A percentile compares a stretch with the other conserved stretches of the same genome.
Evolutionary conservation across 2,888 invertebrate genomes (phyloP).

Genomic region (Drosophila putrida): DNA sequence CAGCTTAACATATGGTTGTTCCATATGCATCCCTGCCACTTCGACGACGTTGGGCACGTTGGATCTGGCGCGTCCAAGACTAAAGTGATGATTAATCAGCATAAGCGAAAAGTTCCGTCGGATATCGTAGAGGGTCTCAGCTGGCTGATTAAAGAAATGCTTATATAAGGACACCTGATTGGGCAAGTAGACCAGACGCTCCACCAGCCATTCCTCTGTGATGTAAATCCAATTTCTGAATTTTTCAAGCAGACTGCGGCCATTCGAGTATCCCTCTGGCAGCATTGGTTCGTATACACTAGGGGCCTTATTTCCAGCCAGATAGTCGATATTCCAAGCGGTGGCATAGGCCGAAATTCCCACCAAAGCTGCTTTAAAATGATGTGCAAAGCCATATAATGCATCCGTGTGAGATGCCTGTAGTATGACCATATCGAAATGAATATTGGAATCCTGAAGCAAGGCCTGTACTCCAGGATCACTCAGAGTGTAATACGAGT

Average conservation of each 20-base stretch:
- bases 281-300: constrained; percentile 61
- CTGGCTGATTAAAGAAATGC: constrained; percentile 46
- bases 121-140: constrained; percentile 47
- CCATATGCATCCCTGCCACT: constrained; percentile 79
- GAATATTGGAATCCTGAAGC: constrained; percentile 26
- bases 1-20: constrained; percentile 28
- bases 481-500: constrained; percentile 38
- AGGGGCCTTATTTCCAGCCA: constrained; percentile 69
- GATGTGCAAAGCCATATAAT: constrained; percentile 74
- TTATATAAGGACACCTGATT: constrained; percentile 50
- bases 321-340: constrained; percentile 57
- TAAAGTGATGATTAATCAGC: constrained; percentile 82
- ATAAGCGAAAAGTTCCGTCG: constrained; percentile 73
- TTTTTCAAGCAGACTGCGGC: constrained; percentile 26
- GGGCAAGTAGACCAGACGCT: constrained; percentile 47
- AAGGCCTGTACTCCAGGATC: constrained; percentile 46
- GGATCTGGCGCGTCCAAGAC: constrained; percentile 72
- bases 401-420: constrained; percentile 76
- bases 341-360: constrained; percentile 63
- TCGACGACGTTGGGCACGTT: constrained; percentile 78
- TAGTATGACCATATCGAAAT: constrained; percentile 58
- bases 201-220: constrained; percentile 58
- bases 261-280: constrained; percentile 28
- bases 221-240: constrained; percentile 56
- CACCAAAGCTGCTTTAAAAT: constrained; percentile 74